Base-by-base conservation (phyloP, 2,888 invertebrate genomes). In the Ophioninae sp. region DNA sequence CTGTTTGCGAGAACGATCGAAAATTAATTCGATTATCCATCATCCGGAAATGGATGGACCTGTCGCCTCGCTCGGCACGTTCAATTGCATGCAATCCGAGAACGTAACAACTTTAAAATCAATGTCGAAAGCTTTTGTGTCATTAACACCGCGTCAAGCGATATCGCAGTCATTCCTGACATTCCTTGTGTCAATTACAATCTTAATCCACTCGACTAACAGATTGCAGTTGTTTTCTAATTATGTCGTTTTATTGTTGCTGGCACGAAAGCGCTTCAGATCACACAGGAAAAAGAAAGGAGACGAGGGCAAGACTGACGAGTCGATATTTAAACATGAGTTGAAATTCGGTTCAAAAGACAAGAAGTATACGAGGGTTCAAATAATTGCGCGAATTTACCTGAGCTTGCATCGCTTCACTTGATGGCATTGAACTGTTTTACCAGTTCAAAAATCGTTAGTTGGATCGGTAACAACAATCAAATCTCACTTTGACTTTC, bases 41-140 rank as follows among this genome's bases (percentile, higher is more conserved):
- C 44, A 20, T 44, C 22, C 44, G 13, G 10, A 41, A 44, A 23
- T 0, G 37, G 22, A 22, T 44, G 44, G 44, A 41, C 86, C 83
- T 85, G 84, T 84, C 85, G 44, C 44, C 81, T 85, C 86, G 88
- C 87, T 88, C 88, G 88, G 87, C 86, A 68, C 44, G 23, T 64
- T 58, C n/a, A 56, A 58, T 63, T 85, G 89, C 90, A 90, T 88
- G 90, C 86, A 51, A 58, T 39, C 56, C 39, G 30, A 22, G 13
- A 39, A 23, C 17, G n/a, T 39, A 8, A 13, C 17, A 63, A n/a
- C 73, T 76, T 51, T 37, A 56, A 67, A 75, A 68, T 63, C 56
- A 68, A 17, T 63, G n/a, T 59, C 69, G 23, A 72, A 59, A 83
- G 82, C 74, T 84, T 85, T 85, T 75, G 59, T 84, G 58, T 72